Evolutionary conservation across 2,888 invertebrate genomes (phyloP), one percentile per base, ranked within the genome.

Genomic region (Cantharis lateralis): DNA sequence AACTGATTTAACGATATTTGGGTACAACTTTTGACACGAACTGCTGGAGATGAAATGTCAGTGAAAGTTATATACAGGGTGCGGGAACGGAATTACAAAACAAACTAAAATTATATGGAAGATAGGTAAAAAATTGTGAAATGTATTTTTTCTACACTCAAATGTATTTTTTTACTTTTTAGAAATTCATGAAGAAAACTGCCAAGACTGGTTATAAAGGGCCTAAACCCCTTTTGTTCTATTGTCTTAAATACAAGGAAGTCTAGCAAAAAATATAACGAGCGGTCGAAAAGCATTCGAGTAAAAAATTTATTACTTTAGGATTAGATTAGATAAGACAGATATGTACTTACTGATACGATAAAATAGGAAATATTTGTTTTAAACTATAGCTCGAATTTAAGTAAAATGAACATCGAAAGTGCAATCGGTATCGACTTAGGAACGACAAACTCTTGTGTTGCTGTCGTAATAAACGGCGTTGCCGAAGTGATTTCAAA

Each of bases 361-460:
- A 48, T 48, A 32, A 13, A 3, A 4, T 0, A 48, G 0, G 2
- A 7, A n/a, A 7, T n/a, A 48, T 48, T 48, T 7, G n/a, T n/a
- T 48, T n/a, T n/a, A 2, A n/a, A 48, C n/a, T n/a, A 2, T 9
- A 48, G n/a, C 48, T 13, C 32, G 1, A 48, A 48, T 15, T 3
- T 18, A 26, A 26, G 15, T 13, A 71, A 63, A 20, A 71, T 71
- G 71, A 24, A 10, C 18, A 18, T 26, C 15, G 69, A 74, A 63
- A 18, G 20, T 20, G 71, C 75, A n/a, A 70, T 80, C 61, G 80
- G 80, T 32, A 80, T 80, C 13, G 80, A 80, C 75, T 75, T 80
- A 26, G 80, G 80, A 69, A 80, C 80, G 3, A 78, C 78, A 11
- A 75, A 79, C 70, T 80, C 78, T 18, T 80, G 79, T 64, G 74